phyloP scores from a whole-genome alignment of 2,797 vertebrate species.

The Lepilemur septentrionalis region DNA sequence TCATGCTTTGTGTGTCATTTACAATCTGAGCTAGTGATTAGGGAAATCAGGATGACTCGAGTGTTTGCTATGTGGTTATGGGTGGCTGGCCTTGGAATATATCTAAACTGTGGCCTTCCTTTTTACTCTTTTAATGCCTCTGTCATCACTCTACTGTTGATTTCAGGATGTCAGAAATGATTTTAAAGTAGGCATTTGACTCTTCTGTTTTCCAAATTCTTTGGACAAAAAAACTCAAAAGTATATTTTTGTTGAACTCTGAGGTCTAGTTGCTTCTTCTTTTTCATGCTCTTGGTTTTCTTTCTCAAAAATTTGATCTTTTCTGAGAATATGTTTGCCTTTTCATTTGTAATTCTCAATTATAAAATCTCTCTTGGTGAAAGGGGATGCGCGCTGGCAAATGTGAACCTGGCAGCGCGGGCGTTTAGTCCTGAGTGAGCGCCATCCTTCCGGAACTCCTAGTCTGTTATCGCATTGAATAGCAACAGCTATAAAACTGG shows the following conservation, averaged over 20 bases:
- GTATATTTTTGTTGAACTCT: background rate
- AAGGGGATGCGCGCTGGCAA: background rate
- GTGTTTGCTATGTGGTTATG: background rate
- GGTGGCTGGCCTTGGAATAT: rapidly evolving
- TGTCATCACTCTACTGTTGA: background rate
- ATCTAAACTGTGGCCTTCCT: background rate
- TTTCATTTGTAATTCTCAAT: background rate
- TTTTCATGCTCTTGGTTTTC: background rate
- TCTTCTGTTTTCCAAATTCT: background rate
- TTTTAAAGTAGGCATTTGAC: background rate
- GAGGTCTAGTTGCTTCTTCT: background rate
- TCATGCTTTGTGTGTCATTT: background rate
- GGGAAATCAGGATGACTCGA: background rate
- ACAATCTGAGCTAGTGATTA: background rate
- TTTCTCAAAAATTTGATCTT: background rate
- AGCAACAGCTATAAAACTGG: background rate
- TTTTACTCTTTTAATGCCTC: background rate
- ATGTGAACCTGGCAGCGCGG: rapidly evolving
- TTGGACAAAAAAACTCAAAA: background rate
- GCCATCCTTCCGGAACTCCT: background rate
- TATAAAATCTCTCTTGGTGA: background rate
- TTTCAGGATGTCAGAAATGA: background rate
- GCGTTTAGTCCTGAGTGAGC: rapidly evolving
- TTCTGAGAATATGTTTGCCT: background rate
- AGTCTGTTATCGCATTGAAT: background rate